phyloP scores from a whole-genome alignment of 2,113 vertebrate species.

The Elachura formosa region DNA sequence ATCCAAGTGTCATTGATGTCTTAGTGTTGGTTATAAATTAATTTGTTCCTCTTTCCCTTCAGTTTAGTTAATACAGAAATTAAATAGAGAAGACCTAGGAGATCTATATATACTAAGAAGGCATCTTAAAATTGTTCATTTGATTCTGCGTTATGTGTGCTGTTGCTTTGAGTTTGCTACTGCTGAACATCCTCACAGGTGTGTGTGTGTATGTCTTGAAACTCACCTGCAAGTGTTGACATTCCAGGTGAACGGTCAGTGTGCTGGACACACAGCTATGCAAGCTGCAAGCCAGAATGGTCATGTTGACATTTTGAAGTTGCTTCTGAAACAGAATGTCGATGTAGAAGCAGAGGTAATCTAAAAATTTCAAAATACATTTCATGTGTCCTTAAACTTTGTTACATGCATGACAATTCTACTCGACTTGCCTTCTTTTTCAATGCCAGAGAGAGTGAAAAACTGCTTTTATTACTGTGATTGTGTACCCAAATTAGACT shows the following conservation, averaged over 20 bases:
- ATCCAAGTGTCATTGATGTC: not conserved
- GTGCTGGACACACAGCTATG: slow-evolving; percentile 98
- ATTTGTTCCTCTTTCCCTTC: not conserved
- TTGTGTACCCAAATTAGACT: not conserved
- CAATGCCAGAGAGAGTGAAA: not conserved
- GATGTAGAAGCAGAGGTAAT: slow-evolving; percentile 97
- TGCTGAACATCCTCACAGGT: not conserved
- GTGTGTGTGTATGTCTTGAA: not conserved
- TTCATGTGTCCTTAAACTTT: not conserved
- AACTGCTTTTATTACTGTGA: not conserved
- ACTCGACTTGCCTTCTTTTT: not conserved
- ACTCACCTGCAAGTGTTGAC: not conserved
- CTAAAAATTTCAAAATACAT: not conserved
- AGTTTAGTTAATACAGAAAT: not conserved
- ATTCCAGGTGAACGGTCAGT: slow-evolving; percentile 94
- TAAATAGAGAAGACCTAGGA: not conserved
- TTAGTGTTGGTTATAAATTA: not conserved
- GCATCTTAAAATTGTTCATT: not conserved
- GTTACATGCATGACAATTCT: not conserved
- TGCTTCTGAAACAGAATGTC: slow-evolving; percentile 95
- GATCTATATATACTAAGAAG: not conserved
- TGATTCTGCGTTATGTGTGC: not conserved
- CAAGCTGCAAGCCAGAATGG: slow-evolving; percentile 98
- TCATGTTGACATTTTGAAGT: slow-evolving; percentile 95
- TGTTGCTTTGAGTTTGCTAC: not conserved